These are phyloP conservation scores for Anagrus nilaparvatae DNA, from an alignment of 1,140 invertebrate species.

Conservation along the genomic window DNA sequence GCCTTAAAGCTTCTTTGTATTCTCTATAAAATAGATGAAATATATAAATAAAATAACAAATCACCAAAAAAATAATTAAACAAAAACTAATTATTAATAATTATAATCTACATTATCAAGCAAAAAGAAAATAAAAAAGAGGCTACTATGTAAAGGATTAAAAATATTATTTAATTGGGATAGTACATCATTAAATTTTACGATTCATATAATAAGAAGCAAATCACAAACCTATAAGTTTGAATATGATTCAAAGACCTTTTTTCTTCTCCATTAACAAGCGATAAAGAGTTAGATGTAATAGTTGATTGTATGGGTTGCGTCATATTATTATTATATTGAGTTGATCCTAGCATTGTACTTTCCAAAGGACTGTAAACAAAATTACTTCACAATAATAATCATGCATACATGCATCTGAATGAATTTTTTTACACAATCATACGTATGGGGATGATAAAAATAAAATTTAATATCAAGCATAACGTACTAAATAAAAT, in stretches of 20 bases:
- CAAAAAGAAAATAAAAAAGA: neutral
- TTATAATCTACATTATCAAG: too few relatives aligned
- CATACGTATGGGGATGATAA: neutral
- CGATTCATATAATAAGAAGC: too few relatives aligned
- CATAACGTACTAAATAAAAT: neutral
- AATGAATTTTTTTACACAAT: neutral
- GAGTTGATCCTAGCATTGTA: slow-evolving; percentile 24
- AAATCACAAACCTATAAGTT: slow-evolving; percentile 62
- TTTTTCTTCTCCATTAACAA: slow-evolving; percentile 54
- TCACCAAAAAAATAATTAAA: too few relatives aligned
- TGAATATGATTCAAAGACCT: slow-evolving; percentile 65
- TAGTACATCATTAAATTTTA: too few relatives aligned
- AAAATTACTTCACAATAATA: slow-evolving; percentile 20
- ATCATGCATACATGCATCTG: slow-evolving; percentile 22
- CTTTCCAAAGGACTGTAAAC: slow-evolving; percentile 35
- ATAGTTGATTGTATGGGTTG: slow-evolving; percentile 29
- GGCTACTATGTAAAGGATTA: too few relatives aligned
- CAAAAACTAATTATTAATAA: too few relatives aligned
- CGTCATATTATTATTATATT: slow-evolving; percentile 21
- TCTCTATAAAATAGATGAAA: slow-evolving; percentile 61
- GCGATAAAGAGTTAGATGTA: slow-evolving; percentile 32
- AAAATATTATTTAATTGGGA: too few relatives aligned
- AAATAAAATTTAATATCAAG: slow-evolving; percentile 4
- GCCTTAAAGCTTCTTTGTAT: slow-evolving; percentile 78
- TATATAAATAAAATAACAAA: too few relatives aligned